Conservation (phyloP, 2,888 invertebrate species). For the Sepiola atlantica region DNA sequence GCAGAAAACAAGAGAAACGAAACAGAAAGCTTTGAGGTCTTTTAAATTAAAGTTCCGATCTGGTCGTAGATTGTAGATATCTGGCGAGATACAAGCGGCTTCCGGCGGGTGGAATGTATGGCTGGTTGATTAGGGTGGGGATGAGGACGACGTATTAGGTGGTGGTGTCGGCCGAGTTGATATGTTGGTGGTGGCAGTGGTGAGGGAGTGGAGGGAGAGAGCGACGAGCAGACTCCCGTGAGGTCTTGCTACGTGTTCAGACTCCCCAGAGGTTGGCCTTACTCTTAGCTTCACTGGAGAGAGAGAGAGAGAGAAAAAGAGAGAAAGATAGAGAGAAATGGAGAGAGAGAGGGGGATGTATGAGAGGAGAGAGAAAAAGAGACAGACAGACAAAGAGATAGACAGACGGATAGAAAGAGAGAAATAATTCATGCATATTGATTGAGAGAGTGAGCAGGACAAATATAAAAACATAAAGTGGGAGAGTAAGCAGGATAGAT, state of each 20-base stretch:
- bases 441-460: too few species aligned
- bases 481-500: too few species aligned
- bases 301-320: too few species aligned
- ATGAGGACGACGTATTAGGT: background rate
- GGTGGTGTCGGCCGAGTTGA: background rate
- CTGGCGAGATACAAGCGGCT: constrained; percentile 9
- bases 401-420: too few species aligned
- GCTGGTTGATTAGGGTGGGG: constrained; percentile 14
- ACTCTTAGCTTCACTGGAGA: background rate
- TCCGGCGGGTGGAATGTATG: constrained; percentile 6
- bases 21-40: constrained; percentile 12
- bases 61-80: constrained; percentile 32
- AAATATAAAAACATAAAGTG: too few species aligned
- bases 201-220: background rate
- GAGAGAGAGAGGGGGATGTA: too few species aligned
- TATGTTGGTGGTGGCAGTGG: background rate
- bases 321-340: too few species aligned
- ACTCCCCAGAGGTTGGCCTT: background rate
- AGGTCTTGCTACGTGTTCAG: background rate
- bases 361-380: too few species aligned
- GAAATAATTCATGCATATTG: too few species aligned
- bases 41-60: constrained; percentile 32
- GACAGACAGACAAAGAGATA: too few species aligned
- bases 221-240: background rate
- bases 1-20: background rate